Base-by-base conservation (phyloP, 2,113 vertebrate genomes). In the Epinephelus moara region DNA sequence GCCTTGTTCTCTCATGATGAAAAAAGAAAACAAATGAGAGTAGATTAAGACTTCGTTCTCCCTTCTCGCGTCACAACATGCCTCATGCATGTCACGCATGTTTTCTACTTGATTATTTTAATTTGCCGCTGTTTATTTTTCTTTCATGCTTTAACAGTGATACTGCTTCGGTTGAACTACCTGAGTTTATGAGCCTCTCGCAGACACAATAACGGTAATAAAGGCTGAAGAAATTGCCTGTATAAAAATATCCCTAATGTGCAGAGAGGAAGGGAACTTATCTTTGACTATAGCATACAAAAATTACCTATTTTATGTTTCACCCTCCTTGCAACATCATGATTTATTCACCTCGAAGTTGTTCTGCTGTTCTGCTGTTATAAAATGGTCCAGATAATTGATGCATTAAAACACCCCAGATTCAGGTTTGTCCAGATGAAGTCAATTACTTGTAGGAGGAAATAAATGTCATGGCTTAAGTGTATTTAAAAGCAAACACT, bases 71-170 rank as follows among this genome's bases (percentile, higher is more conserved):
- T 85, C 78, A 78, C 81, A 74, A 71, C 70, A 69, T 75, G 67
- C 49, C 47, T 84, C 78, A 80, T 89, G 52, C 77, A 19, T 81
- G 59, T 88, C 82, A 81, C 61, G 47, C 70, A 27, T 81, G 77
- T 88, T 4, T 75, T 89, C 72, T 52, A 69, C 69, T 71, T 89
- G 72, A 83, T 78, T 85, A 81, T 90, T 85, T 91, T 69, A 87
- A 84, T 91, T 83, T 82, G 37, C 74, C 9, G n/a, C 78, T 84
- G 84, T 87, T 91, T 87, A 82, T 86, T 87, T 85, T 60, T 50
- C 37, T 82, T 84, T 75, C 63, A 72, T 63, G 63, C 66, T 80
- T 76, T 70, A 61, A 64, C 61, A 55, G 21, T 64, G 63, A 76
- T 55, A 60, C 27, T 55, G 71, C 86, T 86, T 75, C 68, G 63